Evolutionary conservation across 2,888 invertebrate genomes (phyloP), one percentile per base, ranked within the genome.

Genomic region (Dioctria linearis): DNA sequence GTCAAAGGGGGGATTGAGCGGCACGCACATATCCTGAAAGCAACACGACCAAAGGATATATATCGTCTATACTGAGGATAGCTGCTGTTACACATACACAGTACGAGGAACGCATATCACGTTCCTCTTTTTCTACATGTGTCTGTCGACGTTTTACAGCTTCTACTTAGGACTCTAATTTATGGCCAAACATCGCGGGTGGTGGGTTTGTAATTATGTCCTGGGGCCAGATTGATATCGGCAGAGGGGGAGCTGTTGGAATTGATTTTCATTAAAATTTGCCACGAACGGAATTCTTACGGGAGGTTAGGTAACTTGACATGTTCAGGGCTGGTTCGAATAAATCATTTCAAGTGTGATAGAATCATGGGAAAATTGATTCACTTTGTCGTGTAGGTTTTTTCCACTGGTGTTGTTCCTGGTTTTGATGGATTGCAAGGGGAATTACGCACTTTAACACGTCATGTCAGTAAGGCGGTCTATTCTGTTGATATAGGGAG

Each of bases 181-280:
- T 76, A 76, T 76, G 76, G 76, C 61, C 76, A 49, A 76, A 76
- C 76, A 76, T 76, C 76, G 76, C 76, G 63, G 76, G 76, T 76
- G 76, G 76, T 42, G 40, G 49, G 76, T 63, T 25, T 76, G 76
- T 76, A 76, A 76, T 76, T 76, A 76, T 46, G 76, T 39, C 40
- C 39, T 37, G 37, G 63, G 37, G 63, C 3, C 5, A 40, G 63
- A 5, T 37, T 63, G 3, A 42, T 59, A 25, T 25, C 25, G 25
- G 13, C 13, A 42, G 75, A 42, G 61, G 61, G 37, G 46, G 40
- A 25, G 25, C 39, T 13, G 13, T 54, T 63, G 25, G 76, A 63
- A 76, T 76, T 76, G 76, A 63, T 76, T 61, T 76, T 76, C 63
- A 76, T 76, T 76, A 76, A 76, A 76, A 76, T 76, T 76, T 63